A percentile compares a stretch with the other conserved stretches of the same genome.
Evolutionary conservation across 2,113 vertebrate genomes (phyloP).

Genomic region (Bagarius yarrelli): DNA sequence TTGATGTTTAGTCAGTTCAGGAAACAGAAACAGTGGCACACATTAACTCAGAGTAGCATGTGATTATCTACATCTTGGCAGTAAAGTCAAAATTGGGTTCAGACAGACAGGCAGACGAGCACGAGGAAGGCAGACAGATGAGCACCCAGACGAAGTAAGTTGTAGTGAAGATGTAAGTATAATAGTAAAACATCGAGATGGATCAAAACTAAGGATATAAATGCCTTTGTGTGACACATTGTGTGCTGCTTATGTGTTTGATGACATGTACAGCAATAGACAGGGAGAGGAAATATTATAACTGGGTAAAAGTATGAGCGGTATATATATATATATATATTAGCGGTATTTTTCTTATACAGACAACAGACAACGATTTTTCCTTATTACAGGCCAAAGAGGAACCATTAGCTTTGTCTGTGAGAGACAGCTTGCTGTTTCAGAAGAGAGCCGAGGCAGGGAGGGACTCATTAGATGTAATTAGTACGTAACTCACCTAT

Average conservation of each 20-base stretch:
- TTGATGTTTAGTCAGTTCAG: slow-evolving; percentile 15
- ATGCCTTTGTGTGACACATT: neutral
- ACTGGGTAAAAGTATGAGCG: neutral
- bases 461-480: slow-evolving; percentile 48
- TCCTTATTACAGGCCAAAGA: neutral
- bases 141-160: neutral
- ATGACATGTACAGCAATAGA: slow-evolving; percentile 14
- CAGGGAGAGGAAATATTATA: slow-evolving; percentile 21
- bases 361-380: neutral
- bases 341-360: too few species aligned
- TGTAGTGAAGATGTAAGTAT: neutral
- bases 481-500: slow-evolving; percentile 52
- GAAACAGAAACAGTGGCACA: slow-evolving; percentile 52
- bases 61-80: slow-evolving; percentile 51
- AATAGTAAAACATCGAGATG: neutral
- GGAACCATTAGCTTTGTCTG: slow-evolving; percentile 22
- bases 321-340: neutral
- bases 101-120: slow-evolving; percentile 25
- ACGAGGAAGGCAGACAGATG: neutral
- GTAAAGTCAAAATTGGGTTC: slow-evolving; percentile 39
- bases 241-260: slow-evolving; percentile 1
- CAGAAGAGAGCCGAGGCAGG: slow-evolving; percentile 31
- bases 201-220: neutral
- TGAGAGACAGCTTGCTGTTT: slow-evolving; percentile 31
- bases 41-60: slow-evolving; percentile 52